phyloP scores from a whole-genome alignment of 2,888 invertebrate species.

The Dicycla oo region DNA sequence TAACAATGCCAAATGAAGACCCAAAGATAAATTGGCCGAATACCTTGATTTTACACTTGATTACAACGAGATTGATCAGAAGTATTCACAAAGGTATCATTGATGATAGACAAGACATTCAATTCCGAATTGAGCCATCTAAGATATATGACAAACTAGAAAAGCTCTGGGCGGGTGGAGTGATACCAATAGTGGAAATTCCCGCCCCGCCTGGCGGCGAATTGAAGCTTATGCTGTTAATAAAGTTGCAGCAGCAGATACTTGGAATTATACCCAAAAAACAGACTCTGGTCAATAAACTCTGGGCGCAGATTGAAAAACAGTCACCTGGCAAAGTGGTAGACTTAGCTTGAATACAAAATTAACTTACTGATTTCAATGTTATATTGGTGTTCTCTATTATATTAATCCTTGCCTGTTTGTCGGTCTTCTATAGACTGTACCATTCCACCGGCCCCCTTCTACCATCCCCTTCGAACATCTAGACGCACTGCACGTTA shows the following conservation, averaged over 20 bases:
- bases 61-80: background rate
- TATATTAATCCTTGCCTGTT: too few species aligned
- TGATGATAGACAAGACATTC: background rate
- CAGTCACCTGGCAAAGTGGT: constrained; percentile 8
- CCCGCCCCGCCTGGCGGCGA: background rate
- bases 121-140: background rate
- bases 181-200: constrained; percentile 6
- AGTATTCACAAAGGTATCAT: background rate
- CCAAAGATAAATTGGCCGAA: constrained; percentile 1
- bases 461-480: too few species aligned
- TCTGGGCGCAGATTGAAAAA: constrained; percentile 4
- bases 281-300: background rate
- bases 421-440: too few species aligned
- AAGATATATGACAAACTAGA: background rate
- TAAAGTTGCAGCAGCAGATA: background rate
- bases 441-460: too few species aligned
- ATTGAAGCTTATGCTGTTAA: constrained; percentile 5
- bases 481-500: too few species aligned
- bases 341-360: background rate
- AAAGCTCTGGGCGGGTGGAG: background rate
- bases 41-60: constrained; percentile 12
- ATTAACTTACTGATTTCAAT: background rate
- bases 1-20: background rate
- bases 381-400: too few species aligned
- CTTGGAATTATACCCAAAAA: constrained; percentile 7